Evolutionary conservation across 2,888 invertebrate species (phyloP).

Genomic region (Drosophila kanekoi): DNA sequence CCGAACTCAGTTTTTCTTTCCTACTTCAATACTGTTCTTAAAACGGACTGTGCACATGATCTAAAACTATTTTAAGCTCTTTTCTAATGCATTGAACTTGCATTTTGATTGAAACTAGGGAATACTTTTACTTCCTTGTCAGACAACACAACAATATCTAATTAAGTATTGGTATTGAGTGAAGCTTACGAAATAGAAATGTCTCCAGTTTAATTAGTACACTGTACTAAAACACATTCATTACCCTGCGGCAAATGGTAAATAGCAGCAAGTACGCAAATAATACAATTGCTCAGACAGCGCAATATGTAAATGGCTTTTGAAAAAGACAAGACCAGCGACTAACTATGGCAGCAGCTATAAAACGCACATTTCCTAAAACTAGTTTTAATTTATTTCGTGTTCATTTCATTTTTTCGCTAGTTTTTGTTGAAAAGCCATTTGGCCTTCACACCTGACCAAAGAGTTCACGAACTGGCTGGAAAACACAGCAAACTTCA

Average conservation of each 20-base stretch:
- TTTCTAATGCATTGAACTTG: too few species aligned
- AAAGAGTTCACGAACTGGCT: conserved; percentile 68
- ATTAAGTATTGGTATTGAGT: background rate
- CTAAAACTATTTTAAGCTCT: too few species aligned
- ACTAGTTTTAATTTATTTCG: conserved; percentile 45
- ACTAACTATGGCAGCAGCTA: conserved; percentile 31
- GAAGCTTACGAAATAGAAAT: background rate
- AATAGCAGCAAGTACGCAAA: conserved; percentile 4
- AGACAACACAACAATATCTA: background rate
- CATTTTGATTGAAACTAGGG: too few species aligned
- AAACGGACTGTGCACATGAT: too few species aligned
- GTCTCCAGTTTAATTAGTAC: conserved; percentile 17
- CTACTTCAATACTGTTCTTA: too few species aligned
- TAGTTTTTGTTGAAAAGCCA: conserved; percentile 30
- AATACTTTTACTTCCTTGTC: background rate
- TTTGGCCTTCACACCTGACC: conserved; percentile 75
- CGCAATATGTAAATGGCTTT: conserved; percentile 44
- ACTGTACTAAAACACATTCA: conserved; percentile 14
- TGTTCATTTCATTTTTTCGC: conserved; percentile 14
- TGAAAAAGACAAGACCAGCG: conserved; percentile 15
- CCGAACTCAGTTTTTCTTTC: too few species aligned
- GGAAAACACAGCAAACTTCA: conserved; percentile 41
- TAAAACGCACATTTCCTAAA: conserved; percentile 46
- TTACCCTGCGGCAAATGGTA: conserved; percentile 4
- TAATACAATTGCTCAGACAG: conserved; percentile 6